Base-by-base conservation (phyloP, 1,140 invertebrate species). In the Dryas iulia region DNA sequence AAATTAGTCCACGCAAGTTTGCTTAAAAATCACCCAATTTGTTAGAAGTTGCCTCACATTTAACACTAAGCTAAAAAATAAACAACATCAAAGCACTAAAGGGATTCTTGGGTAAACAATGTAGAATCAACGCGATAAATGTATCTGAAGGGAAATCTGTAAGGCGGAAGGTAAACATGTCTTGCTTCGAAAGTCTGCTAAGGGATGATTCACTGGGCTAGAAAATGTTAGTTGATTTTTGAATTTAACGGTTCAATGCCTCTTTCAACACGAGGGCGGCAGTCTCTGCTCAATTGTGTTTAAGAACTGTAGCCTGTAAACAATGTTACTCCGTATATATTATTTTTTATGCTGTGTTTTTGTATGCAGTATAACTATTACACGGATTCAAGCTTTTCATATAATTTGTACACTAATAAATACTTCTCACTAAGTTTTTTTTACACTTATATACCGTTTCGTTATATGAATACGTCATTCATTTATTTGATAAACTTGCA, bases 171-270 rank as follows among this genome's bases (percentile, higher is more conserved):
- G 80, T 78, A 86, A 87, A 87, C 83, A 84, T 78, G 83, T 82
- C 73, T 76, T 76, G 82, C 77, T 74, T 77, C 70, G 68, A 80
- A 84, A 86, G 78, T 81, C 80, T 86, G 80, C 76, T 75, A 82
- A 83, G 78, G 82, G 83, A 77, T 80, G 80, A 84, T 81, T 89
- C 88, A 88, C 76, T 87, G 87, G 78, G 69, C 72, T 82, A 84
- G 88, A 91, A 91, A 89, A 91, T 87, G 85, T 87, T 88, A 89
- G 84, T 91, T 91, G 87, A 91, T 91, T 90, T 89, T 89, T 88
- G 86, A 88, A 89, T 88, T 87, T 86, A 82, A 85, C 81, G 78
- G 81, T 80, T 78, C 77, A 82, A 76, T 82, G 78, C 79, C 35
- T 73, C 58, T 71, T 77, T 82, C 80, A 86, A 87, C 79, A 78